Evolutionary conservation across 2,888 invertebrate genomes (phyloP).

Genomic region (Caenorhabditis virilis): DNA sequence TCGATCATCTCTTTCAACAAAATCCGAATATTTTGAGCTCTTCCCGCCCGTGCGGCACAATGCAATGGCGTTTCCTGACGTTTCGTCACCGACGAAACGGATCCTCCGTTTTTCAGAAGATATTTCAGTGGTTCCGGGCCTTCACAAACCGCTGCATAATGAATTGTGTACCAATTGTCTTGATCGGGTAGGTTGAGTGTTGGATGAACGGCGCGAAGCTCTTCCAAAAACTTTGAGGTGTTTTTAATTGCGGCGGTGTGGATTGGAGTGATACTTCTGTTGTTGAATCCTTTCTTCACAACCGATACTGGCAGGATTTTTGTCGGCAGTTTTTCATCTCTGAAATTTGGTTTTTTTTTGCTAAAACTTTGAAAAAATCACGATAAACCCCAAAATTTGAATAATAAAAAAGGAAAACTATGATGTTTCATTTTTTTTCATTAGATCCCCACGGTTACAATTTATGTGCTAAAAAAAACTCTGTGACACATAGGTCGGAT

Average conservation of each 20-base stretch:
- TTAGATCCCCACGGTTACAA: too few species aligned
- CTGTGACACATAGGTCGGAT: too few species aligned
- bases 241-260: slow-evolving; percentile 74
- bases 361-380: too few species aligned
- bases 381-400: too few species aligned
- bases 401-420: too few species aligned
- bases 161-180: slow-evolving; percentile 70
- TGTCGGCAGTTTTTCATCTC: slow-evolving; percentile 66
- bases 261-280: slow-evolving; percentile 71
- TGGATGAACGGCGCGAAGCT: slow-evolving; percentile 70
- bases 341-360: too few species aligned
- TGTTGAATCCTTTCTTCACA: slow-evolving; percentile 69
- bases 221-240: slow-evolving; percentile 68
- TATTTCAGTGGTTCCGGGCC: slow-evolving; percentile 71
- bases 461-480: too few species aligned
- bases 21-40: slow-evolving; percentile 34
- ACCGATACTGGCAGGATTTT: slow-evolving; percentile 69
- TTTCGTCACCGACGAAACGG: slow-evolving; percentile 38
- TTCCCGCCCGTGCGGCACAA: slow-evolving; percentile 52
- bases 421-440: too few species aligned
- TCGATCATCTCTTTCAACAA: slow-evolving; percentile 43
- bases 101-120: slow-evolving; percentile 43
- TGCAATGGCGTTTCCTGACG: slow-evolving; percentile 56
- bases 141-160: slow-evolving; percentile 73
- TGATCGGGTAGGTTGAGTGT: slow-evolving; percentile 71